Base-by-base conservation (phyloP, 2,113 vertebrate genomes). In the Actinemys pallida region DNA sequence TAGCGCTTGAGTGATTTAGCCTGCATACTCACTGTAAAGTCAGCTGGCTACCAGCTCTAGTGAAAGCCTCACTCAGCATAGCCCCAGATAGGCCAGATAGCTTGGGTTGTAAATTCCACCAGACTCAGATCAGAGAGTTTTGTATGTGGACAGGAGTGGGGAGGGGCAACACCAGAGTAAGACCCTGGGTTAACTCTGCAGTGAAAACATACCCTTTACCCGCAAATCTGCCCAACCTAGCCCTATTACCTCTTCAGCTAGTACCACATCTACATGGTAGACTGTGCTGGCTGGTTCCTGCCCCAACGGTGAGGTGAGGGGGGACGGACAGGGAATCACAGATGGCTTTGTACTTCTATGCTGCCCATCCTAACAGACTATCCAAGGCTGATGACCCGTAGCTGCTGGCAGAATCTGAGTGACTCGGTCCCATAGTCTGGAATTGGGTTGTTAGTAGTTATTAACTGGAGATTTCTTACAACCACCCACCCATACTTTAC, bases 71-170 rank as follows among this genome's bases (percentile, higher is more conserved):
- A 59, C 95, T 93, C 2, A 90, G 84, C 92, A 96, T 94, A 47
- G 13, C 42, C 25, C 75, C 42, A 45, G 42, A 78, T 86, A 88
- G 83, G 87, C 78, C 95, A 96, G 65, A 90, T 95, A 95, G 95
- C 95, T 84, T 91, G 54, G 92, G 81, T 86, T 97, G 96, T 97
- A 97, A 97, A 93, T 87, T 96, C 96, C 88, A 97, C 96, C 95
- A 96, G 95, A 96, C 96, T 96, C 90, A 84, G 90, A 90, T 96
- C 96, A 97, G 90, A 94, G 89, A 50, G 89, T 97, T 97, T 96
- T 90, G 81, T 96, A 95, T 95, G 95, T 95, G 96, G 81, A 72
- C 96, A 93, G 81, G 86, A 92, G 87, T 62, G 83, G 57, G 83
- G 92, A 93, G 86, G 62, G 62, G 81, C 87, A 82, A 93, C 83